Evolutionary conservation across 2,888 invertebrate species (phyloP).

Genomic region (Alviniconcha strummeri): DNA sequence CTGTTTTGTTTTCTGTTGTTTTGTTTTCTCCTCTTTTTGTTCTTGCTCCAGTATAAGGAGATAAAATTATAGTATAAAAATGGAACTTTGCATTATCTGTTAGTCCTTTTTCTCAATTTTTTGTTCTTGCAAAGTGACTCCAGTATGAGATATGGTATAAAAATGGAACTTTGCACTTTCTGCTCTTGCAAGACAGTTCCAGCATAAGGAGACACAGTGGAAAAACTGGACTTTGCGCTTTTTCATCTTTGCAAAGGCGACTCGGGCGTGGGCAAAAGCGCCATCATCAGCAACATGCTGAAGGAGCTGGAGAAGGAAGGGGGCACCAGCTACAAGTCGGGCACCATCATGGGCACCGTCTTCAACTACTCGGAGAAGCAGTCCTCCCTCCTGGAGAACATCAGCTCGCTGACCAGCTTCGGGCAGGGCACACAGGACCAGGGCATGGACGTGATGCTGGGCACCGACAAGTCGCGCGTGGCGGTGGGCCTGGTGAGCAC

Average conservation of each 20-base stretch:
- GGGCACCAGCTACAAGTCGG: constrained; percentile 62
- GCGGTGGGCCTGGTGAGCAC: constrained; percentile 62
- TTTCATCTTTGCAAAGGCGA: constrained; percentile 58
- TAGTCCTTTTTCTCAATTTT: no score
- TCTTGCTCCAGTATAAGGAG: no score
- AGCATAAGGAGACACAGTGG: no score
- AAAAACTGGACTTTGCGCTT: no score
- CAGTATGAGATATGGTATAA: no score
- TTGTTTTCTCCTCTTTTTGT: no score
- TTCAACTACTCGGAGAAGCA: constrained; percentile 71
- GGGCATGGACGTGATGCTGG: constrained; percentile 59
- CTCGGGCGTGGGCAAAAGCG: constrained; percentile 72
- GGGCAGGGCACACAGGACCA: constrained; percentile 44
- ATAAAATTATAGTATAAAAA: no score
- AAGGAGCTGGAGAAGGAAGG: constrained; percentile 65
- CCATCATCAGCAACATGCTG: constrained; percentile 70
- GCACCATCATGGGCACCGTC: constrained; percentile 68
- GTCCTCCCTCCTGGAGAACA: constrained; percentile 67
- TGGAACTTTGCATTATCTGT: no score
- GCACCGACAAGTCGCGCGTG: constrained; percentile 43
- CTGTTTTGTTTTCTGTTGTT: no score
- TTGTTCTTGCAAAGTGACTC: no score
- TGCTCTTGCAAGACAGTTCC: no score
- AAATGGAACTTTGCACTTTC: no score
- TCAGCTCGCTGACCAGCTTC: constrained; percentile 64